Conservation (phyloP, 2,113 vertebrate species). For the Urocolius indicus region DNA sequence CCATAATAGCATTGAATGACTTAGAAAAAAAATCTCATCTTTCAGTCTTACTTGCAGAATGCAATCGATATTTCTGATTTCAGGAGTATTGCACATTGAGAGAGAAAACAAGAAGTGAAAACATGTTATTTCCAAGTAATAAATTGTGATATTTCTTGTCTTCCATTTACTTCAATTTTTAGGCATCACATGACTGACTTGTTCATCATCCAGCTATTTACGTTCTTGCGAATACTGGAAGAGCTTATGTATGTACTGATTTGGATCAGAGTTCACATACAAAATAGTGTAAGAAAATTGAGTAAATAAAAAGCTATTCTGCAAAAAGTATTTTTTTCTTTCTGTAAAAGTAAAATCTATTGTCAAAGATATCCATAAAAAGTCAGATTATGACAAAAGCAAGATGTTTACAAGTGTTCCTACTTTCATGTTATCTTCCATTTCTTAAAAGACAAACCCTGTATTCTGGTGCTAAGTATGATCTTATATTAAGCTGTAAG, state of each 20-base stretch:
- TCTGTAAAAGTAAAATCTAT: background rate
- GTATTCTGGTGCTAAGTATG: background rate
- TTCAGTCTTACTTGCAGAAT: background rate
- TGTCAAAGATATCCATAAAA: background rate
- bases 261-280: background rate
- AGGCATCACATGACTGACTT: background rate
- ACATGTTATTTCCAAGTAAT: background rate
- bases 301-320: background rate
- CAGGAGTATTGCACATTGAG: background rate
- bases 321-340: background rate
- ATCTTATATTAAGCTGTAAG: background rate
- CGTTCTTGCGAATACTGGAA: background rate
- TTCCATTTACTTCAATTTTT: background rate
- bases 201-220: background rate
- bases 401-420: background rate
- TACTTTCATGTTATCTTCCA: background rate
- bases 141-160: background rate
- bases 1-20: background rate
- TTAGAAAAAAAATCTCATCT: background rate
- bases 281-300: background rate
- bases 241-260: background rate
- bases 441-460: background rate
- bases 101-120: constrained; percentile 20
- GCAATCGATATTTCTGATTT: constrained; percentile 1
- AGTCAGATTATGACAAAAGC: background rate